A percentile compares a stretch with the other conserved stretches of the same genome.
Evolutionary conservation across 2,113 vertebrate species (phyloP).

Genomic region (Cepphus grylle): DNA sequence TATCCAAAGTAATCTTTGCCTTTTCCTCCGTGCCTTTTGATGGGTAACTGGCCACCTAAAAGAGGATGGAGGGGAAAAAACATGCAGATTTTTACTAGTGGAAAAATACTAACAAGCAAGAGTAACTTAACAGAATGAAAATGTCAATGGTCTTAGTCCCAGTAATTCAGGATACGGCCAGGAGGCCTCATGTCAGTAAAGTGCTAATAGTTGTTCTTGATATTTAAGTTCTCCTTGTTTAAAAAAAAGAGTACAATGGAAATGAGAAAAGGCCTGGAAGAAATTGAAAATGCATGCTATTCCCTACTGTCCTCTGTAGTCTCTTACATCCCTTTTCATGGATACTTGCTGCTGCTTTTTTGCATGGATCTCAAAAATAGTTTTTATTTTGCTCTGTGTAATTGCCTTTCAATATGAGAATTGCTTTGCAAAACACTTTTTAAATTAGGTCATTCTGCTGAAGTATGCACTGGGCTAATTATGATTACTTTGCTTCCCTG

Average conservation of each 20-base stretch:
- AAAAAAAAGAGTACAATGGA: not conserved
- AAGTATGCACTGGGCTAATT: not conserved
- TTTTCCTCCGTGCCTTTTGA: not conserved
- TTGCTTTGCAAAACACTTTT: constrained; percentile 13
- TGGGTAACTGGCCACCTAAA: not conserved
- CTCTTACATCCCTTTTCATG: not conserved
- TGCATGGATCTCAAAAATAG: not conserved
- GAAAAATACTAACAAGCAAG: constrained; percentile 9
- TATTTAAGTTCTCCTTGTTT: not conserved
- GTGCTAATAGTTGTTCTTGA: not conserved
- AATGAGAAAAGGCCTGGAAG: not conserved
- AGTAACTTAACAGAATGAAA: not conserved
- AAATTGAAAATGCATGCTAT: not conserved
- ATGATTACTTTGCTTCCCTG: constrained; percentile 31
- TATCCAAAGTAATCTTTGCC: not conserved
- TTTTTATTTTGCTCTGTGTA: not conserved
- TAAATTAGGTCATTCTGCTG: not conserved
- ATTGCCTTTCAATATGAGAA: not conserved
- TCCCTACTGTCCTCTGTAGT: not conserved
- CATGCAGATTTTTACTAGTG: not conserved
- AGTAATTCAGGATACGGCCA: not conserved
- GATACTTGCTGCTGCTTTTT: not conserved
- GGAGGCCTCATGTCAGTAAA: not conserved
- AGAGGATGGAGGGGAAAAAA: not conserved
- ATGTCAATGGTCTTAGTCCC: not conserved